Evolutionary conservation across 2,888 invertebrate genomes (phyloP).

Genomic region (Mesoligia furuncula): DNA sequence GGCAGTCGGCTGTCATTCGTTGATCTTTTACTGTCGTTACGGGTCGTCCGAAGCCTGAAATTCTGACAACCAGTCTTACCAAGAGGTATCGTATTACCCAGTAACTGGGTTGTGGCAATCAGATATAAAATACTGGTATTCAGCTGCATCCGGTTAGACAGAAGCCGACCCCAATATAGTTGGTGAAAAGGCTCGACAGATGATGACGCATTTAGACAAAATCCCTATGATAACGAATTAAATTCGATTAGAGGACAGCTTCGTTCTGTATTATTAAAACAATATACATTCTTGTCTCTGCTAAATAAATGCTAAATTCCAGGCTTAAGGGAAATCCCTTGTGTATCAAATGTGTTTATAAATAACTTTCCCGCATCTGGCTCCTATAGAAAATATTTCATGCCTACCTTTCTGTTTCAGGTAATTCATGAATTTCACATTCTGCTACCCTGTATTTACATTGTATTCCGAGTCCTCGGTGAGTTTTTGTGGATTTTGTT

Average conservation of each 20-base stretch:
- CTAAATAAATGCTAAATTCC: slow-evolving; percentile 21
- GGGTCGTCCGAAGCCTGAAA: too few species aligned
- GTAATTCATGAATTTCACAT: slow-evolving; percentile 67
- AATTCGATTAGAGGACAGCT: neutral
- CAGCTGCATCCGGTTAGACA: too few species aligned
- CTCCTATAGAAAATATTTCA: slow-evolving; percentile 52
- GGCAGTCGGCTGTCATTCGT: too few species aligned
- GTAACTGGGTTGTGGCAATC: too few species aligned
- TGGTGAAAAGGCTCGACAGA: neutral
- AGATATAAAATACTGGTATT: too few species aligned
- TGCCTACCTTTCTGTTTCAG: slow-evolving; percentile 62
- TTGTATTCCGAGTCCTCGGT: slow-evolving; percentile 50
- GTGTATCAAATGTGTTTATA: slow-evolving; percentile 18
- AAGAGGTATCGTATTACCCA: too few species aligned
- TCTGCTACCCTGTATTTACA: slow-evolving; percentile 26
- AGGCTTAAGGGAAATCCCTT: slow-evolving; percentile 21
- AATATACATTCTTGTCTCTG: slow-evolving; percentile 1
- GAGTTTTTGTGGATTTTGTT: slow-evolving; percentile 66
- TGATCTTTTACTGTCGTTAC: too few species aligned
- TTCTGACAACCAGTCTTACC: too few species aligned
- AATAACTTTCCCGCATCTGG: slow-evolving; percentile 16
- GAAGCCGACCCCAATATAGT: too few species aligned
- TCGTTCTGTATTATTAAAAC: slow-evolving; percentile 3
- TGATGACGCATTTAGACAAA: neutral
- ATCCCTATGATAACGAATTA: too few species aligned